Evolutionary conservation across 2,888 invertebrate genomes (phyloP), one percentile per base, ranked within the genome.

Genomic region (Drosophila lacicola): DNA sequence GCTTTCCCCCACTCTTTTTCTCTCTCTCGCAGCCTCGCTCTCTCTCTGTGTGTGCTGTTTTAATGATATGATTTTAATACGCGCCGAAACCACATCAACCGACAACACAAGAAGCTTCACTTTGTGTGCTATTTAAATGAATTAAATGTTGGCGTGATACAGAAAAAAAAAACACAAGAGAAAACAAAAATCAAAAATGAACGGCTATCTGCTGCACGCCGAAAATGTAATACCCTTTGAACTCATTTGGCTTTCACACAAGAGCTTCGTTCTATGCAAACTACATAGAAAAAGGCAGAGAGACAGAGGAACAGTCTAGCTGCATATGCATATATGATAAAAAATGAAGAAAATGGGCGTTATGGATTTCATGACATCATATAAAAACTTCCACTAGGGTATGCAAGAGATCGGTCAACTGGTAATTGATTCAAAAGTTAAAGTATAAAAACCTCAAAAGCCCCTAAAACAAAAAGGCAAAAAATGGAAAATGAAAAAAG

Each of bases 101-200:
- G n/a, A 46, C 47, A 45, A 39, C 50, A 42, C 25, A 50, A 66
- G 17, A 2, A 61, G 21, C 46, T 70, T 68, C 45, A 56, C 77
- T 76, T 73, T 82, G 70, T 56, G 56, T 34, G 50, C 21, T 49
- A 50, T 54, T 80, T 76, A 82, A 86, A 69, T 76, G 70, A 82
- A 81, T 81, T 77, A 82, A 80, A 69, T 55, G 78, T 50, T 29
- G 62, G 50, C 61, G 62, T 45, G 34, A 8, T 21, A 49, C 41
- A 50, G 13, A 37, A 60, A 49, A 50, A 45, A 45, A 46, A 21
- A 17, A 10, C 10, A 10, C 9, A 10, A 36, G 36, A 6, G 10
- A 2, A 14, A 21, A 19, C 34, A 39, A 42, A 11, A 14, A 11
- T 6, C 14, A 25, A 11, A 11, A 21, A 9, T 11, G 10, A 3